Evolutionary conservation across 2,888 invertebrate genomes (phyloP).

Genomic region (Lasioglossum figueresi): DNA sequence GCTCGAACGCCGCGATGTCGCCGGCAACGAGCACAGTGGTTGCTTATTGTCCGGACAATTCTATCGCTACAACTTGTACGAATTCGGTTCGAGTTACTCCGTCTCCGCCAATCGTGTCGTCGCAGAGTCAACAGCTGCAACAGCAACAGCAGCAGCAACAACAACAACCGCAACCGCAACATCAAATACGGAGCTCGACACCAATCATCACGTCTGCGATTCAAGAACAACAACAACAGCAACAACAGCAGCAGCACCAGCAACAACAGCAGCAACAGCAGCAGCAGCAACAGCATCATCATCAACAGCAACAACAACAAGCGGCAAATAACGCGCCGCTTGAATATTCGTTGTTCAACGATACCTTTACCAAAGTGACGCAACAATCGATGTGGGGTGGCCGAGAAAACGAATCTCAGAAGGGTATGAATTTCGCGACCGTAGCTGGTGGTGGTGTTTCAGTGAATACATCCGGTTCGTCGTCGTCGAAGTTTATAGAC

Average conservation of each 20-base stretch:
- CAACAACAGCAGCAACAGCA: conserved; percentile 73
- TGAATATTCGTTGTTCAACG: conserved; percentile 96
- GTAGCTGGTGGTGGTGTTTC: conserved; percentile 86
- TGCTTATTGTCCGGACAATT: conserved; percentile 73
- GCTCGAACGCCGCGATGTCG: conserved; percentile 79
- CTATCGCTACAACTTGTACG: conserved; percentile 69
- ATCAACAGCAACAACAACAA: conserved; percentile 71
- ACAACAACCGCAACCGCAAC: conserved; percentile 71
- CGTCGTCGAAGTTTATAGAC: conserved; percentile 85
- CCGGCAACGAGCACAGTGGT: conserved; percentile 63
- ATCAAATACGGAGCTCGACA: conserved; percentile 74
- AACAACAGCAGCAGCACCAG: conserved; percentile 76
- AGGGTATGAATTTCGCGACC: conserved; percentile 89
- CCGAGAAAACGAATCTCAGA: conserved; percentile 85
- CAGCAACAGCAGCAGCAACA: conserved; percentile 75
- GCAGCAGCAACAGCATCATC: conserved; percentile 74
- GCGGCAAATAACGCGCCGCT: conserved; percentile 85
- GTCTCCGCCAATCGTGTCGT: conserved; percentile 72
- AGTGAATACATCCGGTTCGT: conserved; percentile 83
- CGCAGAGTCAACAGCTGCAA: conserved; percentile 68
- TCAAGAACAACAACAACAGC: conserved; percentile 76
- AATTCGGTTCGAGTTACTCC: conserved; percentile 77
- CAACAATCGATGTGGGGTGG: conserved; percentile 88
- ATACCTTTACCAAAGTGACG: conserved; percentile 88
- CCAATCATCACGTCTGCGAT: conserved; percentile 77